phyloP scores from a whole-genome alignment of 2,888 invertebrate genomes.

The Synanthedon tipuliformis region DNA sequence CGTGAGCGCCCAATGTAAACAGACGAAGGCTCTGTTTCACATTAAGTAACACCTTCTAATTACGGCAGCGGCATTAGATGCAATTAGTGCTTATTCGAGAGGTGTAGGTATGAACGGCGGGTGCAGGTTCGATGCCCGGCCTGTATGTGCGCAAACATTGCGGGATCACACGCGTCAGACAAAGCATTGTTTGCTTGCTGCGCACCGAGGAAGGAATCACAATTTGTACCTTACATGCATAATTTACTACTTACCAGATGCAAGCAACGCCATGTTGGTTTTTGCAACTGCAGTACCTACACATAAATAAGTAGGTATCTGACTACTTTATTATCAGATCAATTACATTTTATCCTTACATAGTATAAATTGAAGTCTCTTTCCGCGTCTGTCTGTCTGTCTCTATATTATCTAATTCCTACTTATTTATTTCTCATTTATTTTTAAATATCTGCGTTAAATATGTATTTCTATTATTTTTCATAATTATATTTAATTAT shows the following conservation, averaged over 20 bases:
- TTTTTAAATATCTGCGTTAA: too few species aligned
- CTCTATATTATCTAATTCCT: too few species aligned
- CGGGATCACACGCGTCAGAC: slow-evolving; percentile 31
- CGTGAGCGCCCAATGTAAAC: slow-evolving; percentile 41
- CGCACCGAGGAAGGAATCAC: slow-evolving; percentile 14
- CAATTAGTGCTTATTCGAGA: slow-evolving; percentile 61
- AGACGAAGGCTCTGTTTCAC: slow-evolving; percentile 44
- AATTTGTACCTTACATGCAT: slow-evolving; percentile 11
- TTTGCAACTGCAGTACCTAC: too few species aligned
- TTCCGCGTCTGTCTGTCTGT: too few species aligned
- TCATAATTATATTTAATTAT: too few species aligned
- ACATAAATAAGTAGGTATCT: too few species aligned
- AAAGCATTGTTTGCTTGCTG: slow-evolving; percentile 40
- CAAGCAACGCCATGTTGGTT: too few species aligned
- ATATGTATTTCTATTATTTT: too few species aligned
- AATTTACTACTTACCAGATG: background rate
- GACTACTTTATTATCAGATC: too few species aligned
- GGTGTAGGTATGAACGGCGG: slow-evolving; percentile 46
- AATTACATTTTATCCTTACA: too few species aligned
- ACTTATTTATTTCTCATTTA: too few species aligned
- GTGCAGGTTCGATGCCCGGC: slow-evolving; percentile 45
- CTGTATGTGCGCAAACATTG: slow-evolving; percentile 3
- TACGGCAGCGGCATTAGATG: slow-evolving; percentile 63
- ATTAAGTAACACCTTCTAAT: slow-evolving; percentile 64
- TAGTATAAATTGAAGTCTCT: too few species aligned